A percentile compares a stretch with the other conserved stretches of the same genome.
These are phyloP conservation scores for Proisotoma minuta DNA, from an alignment of 2,888 invertebrate species.

Conservation along the genomic window DNA sequence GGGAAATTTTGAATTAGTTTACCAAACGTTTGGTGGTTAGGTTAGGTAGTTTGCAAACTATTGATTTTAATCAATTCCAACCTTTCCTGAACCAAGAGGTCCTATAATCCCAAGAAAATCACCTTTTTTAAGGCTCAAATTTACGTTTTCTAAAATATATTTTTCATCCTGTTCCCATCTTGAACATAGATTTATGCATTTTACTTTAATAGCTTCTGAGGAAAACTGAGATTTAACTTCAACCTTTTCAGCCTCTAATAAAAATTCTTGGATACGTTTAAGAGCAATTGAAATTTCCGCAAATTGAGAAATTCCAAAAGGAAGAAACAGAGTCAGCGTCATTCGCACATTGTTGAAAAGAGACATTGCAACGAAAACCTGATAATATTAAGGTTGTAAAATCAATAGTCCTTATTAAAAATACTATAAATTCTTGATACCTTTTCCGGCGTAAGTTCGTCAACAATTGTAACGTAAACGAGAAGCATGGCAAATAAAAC, in stretches of 20 bases:
- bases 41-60: too few relatives aligned
- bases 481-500: too few relatives aligned
- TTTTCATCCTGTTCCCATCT: conserved; percentile 48
- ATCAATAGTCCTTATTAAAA: not conserved
- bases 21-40: not conserved
- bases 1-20: not conserved
- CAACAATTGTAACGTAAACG: too few relatives aligned
- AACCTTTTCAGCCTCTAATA: not conserved
- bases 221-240: conserved; percentile 22
- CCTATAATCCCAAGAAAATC: conserved; percentile 54
- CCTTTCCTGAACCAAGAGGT: conserved; percentile 46
- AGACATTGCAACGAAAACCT: conserved; percentile 76
- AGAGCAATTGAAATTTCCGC: conserved; percentile 74
- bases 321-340: conserved; percentile 80
- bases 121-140: conserved; percentile 52
- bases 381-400: not conserved
- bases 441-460: conserved; percentile 64
- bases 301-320: conserved; percentile 73
- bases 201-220: not conserved
- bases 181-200: conserved; percentile 21
- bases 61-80: conserved; percentile 5
- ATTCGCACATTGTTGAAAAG: conserved; percentile 80
- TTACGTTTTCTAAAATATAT: conserved; percentile 61
- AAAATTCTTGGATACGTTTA: conserved; percentile 58
- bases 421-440: conserved; percentile 51